These are phyloP conservation scores for Scrobipalpa atriplicella DNA, from an alignment of 2,888 invertebrate genomes.

Conservation along the genomic window DNA sequence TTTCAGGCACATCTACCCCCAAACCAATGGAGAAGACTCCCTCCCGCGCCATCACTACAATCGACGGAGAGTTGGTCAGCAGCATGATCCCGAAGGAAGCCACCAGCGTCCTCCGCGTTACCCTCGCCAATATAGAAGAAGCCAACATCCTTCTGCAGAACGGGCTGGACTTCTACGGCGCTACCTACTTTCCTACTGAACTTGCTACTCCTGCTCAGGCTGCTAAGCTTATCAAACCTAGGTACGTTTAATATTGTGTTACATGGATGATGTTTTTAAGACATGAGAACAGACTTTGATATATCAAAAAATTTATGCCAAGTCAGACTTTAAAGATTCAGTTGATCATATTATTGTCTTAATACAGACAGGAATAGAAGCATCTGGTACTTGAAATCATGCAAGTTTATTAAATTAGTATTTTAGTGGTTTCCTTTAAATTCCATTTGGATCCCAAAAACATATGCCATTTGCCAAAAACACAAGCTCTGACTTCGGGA, in stretches of 20 bases:
- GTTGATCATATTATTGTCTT: too few relatives aligned
- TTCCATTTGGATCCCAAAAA: too few relatives aligned
- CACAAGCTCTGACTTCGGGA: too few relatives aligned
- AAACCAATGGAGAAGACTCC: conserved; percentile 70
- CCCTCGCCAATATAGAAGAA: conserved; percentile 89
- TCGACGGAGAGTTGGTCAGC: conserved; percentile 75
- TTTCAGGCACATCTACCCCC: conserved; percentile 70
- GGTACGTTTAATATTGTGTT: conserved; percentile 46
- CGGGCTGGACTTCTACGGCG: conserved; percentile 93
- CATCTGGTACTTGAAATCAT: too few relatives aligned
- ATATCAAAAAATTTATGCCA: too few relatives aligned
- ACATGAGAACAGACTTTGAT: too few relatives aligned
- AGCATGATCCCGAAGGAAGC: conserved; percentile 83
- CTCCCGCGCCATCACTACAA: conserved; percentile 67
- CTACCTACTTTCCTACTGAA: conserved; percentile 94
- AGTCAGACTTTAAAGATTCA: too few relatives aligned
- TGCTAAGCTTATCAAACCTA: conserved; percentile 82
- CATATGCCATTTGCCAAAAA: too few relatives aligned
- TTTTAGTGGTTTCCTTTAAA: too few relatives aligned
- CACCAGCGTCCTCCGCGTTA: conserved; percentile 87
- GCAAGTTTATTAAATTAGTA: too few relatives aligned
- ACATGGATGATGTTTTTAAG: too few relatives aligned
- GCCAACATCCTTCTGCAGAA: conserved; percentile 91
- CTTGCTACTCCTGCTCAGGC: conserved; percentile 86
- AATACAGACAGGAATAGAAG: too few relatives aligned